These are phyloP conservation scores for Tribolium freemani DNA, from an alignment of 2,888 invertebrate species.

Conservation along the genomic window DNA sequence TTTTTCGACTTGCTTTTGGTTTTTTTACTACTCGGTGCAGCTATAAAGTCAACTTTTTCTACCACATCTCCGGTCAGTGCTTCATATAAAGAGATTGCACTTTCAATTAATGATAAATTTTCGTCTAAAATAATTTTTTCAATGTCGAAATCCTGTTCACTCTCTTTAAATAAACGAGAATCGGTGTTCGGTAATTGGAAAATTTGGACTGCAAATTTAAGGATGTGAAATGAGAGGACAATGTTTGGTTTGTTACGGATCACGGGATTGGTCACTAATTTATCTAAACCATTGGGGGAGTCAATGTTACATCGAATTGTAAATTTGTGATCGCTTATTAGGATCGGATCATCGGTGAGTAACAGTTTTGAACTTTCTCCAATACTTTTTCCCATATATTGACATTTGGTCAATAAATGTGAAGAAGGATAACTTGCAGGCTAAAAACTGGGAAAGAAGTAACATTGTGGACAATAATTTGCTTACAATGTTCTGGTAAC, in stretches of 20 bases:
- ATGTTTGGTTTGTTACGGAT: constrained; percentile 10
- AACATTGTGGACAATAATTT: not conserved
- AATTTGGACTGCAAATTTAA: constrained; percentile 1
- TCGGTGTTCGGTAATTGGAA: constrained; percentile 5
- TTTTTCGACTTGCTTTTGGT: constrained; percentile 4
- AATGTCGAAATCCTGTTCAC: not conserved
- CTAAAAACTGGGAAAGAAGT: not conserved
- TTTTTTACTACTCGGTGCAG: not conserved
- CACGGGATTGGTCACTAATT: constrained; percentile 25
- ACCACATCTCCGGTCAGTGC: constrained; percentile 28
- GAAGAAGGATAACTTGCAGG: constrained; percentile 3
- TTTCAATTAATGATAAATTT: constrained; percentile 13
- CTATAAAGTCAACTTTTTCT: constrained; percentile 11
- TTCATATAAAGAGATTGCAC: constrained; percentile 24
- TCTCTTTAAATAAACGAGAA: not conserved
- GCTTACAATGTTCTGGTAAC: constrained; percentile 56
- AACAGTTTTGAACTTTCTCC: constrained; percentile 5
- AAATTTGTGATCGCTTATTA: constrained; percentile 10
- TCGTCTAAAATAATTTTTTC: constrained; percentile 1
- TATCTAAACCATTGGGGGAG: constrained; percentile 22
- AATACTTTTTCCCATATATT: not conserved
- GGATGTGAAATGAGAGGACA: not conserved
- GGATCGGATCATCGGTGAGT: constrained; percentile 19
- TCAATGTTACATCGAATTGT: constrained; percentile 9
- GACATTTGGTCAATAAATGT: constrained; percentile 1